Percentiles rank a stretch among this genome's conserved stretches.
These are phyloP conservation scores for Agrotis clavis DNA, from an alignment of 2,888 invertebrate species.

Conservation along the genomic window DNA sequence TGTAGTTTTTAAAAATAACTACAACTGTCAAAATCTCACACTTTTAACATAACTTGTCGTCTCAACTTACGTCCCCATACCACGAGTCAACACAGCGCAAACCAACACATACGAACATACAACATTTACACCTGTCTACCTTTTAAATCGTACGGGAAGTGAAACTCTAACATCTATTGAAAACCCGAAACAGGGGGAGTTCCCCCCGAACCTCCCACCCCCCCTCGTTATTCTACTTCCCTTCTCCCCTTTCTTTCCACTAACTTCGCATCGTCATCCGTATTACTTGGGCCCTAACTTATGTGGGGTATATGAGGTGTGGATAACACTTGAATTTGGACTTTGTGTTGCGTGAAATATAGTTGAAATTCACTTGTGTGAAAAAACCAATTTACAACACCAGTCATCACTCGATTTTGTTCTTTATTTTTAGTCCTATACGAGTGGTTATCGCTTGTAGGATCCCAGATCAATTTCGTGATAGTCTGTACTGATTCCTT, in stretches of 20 bases:
- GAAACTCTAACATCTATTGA: constrained; percentile 90
- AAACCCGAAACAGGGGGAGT: constrained; percentile 89
- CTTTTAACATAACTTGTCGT: constrained; percentile 13
- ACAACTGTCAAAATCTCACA: not conserved
- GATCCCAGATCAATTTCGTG: constrained; percentile 87
- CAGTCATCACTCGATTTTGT: constrained; percentile 68
- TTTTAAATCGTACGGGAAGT: constrained; percentile 84
- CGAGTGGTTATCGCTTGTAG: constrained; percentile 69
- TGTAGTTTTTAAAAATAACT: not conserved
- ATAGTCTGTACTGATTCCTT: constrained; percentile 90
- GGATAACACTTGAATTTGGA: constrained; percentile 60
- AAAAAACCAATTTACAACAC: constrained; percentile 83
- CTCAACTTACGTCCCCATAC: constrained; percentile 26
- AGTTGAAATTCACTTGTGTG: constrained; percentile 61
- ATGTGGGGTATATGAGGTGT: constrained; percentile 84
- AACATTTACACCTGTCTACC: constrained; percentile 84
- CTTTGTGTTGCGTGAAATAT: constrained; percentile 64
- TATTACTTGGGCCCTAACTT: constrained; percentile 91
- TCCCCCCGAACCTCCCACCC: constrained; percentile 67
- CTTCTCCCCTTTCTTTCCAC: constrained; percentile 90
- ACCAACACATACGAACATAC: constrained; percentile 61
- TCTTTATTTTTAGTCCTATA: constrained; percentile 59
- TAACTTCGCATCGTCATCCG: constrained; percentile 91
- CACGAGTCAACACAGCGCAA: constrained; percentile 29
- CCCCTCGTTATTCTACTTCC: constrained; percentile 85